phyloP scores from a whole-genome alignment of 2,888 invertebrate genomes.

The Trissolcus japonicus region DNA sequence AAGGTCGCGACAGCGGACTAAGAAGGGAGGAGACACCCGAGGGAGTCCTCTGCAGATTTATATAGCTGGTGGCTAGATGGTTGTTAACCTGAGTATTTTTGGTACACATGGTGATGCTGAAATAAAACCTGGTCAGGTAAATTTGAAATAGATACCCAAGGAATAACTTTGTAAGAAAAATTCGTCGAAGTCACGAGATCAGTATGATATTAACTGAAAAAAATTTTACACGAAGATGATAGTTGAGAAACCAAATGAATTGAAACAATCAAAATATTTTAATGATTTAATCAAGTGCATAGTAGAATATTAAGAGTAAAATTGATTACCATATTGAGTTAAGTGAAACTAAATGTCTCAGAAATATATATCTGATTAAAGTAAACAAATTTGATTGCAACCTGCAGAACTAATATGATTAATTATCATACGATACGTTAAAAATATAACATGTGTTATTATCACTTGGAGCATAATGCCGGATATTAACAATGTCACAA shows the following conservation, averaged over 20 bases:
- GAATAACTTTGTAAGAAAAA: no score
- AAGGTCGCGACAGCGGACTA: conserved; percentile 45
- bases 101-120: conserved; percentile 59
- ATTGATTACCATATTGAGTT: conserved; percentile 18
- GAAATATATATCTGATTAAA: conserved; percentile 2
- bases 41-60: conserved; percentile 75
- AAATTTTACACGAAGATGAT: no score
- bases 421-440: no score
- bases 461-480: conserved; percentile 3
- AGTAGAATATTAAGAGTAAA: conserved; percentile 4
- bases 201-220: no score
- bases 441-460: background rate
- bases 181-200: background rate
- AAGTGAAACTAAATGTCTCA: conserved; percentile 1
- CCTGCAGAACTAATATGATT: no score
- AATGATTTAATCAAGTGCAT: no score
- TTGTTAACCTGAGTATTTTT: conserved; percentile 55
- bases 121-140: conserved; percentile 24
- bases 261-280: no score
- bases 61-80: conserved; percentile 67
- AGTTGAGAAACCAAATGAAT: no score
- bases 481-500: conserved; percentile 35
- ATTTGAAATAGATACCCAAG: no score
- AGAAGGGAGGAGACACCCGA: conserved; percentile 71
- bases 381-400: background rate